phyloP scores from a whole-genome alignment of 2,797 vertebrate species.

The Tokudaia muenninki region DNA sequence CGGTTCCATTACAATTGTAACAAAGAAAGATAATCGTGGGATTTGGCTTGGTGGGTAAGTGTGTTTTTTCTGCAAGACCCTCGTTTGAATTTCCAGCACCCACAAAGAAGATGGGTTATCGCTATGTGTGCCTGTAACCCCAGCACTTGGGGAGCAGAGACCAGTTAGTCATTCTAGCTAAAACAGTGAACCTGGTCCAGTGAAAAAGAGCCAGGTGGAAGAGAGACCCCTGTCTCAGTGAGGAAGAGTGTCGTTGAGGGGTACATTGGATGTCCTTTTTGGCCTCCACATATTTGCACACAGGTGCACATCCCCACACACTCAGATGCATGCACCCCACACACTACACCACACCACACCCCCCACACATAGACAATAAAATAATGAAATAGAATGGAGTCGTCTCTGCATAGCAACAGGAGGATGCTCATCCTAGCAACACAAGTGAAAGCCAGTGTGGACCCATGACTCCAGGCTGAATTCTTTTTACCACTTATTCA shows the following conservation, averaged over 20 bases:
- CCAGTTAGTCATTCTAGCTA: background rate
- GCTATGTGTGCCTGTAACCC: background rate
- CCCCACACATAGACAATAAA: background rate
- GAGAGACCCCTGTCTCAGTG: background rate
- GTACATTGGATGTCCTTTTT: background rate
- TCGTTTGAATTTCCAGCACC: background rate
- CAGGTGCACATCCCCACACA: background rate
- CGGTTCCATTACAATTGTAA: constrained; percentile 18
- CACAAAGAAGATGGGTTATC: background rate
- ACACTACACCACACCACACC: background rate
- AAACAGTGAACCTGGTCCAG: background rate
- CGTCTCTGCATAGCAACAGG: background rate
- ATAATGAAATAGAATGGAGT: background rate
- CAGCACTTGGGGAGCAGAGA: background rate
- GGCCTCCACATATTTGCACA: background rate
- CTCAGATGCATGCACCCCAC: background rate
- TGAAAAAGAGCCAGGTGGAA: background rate
- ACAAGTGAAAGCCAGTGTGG: background rate
- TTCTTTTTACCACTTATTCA: constrained; percentile 56
- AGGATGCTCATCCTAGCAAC: background rate
- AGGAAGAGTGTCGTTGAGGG: background rate
- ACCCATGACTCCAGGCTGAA: constrained; percentile 47
- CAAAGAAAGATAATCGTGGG: background rate
- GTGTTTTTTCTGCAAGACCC: background rate
- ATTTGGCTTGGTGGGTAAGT: background rate